These are phyloP conservation scores for Megaceryle maxima DNA, from an alignment of 2,113 vertebrate genomes.

Conservation along the genomic window DNA sequence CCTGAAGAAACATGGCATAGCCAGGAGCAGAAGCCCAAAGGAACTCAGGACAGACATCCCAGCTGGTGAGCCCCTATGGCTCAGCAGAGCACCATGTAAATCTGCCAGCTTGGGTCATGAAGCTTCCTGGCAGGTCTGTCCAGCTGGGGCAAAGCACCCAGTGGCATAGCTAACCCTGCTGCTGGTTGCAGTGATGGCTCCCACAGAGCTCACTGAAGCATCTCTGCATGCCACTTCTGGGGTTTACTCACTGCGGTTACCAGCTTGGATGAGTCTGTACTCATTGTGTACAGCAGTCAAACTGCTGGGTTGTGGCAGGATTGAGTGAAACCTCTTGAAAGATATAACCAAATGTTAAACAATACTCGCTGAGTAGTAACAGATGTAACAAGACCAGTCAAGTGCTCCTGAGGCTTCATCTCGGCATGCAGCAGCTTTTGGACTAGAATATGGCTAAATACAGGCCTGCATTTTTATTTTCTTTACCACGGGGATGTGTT, in stretches of 20 bases:
- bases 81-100: background rate
- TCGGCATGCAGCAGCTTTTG: background rate
- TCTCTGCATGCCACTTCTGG: background rate
- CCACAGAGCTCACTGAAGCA: background rate
- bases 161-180: background rate
- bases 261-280: background rate
- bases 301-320: background rate
- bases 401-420: background rate
- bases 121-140: background rate
- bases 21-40: background rate
- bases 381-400: conserved; percentile 18
- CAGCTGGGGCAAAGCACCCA: background rate
- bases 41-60: background rate
- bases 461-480: background rate
- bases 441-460: background rate
- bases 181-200: background rate
- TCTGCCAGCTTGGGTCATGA: background rate
- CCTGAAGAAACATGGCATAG: background rate
- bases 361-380: conserved; percentile 18
- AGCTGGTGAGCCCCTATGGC: background rate
- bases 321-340: conserved; percentile 3
- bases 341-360: background rate
- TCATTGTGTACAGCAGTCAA: background rate
- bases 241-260: background rate
- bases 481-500: background rate